Evolutionary conservation across 1,140 invertebrate species (phyloP), one percentile per base, ranked within the genome.

Genomic region (Drosophila novamexicana): DNA sequence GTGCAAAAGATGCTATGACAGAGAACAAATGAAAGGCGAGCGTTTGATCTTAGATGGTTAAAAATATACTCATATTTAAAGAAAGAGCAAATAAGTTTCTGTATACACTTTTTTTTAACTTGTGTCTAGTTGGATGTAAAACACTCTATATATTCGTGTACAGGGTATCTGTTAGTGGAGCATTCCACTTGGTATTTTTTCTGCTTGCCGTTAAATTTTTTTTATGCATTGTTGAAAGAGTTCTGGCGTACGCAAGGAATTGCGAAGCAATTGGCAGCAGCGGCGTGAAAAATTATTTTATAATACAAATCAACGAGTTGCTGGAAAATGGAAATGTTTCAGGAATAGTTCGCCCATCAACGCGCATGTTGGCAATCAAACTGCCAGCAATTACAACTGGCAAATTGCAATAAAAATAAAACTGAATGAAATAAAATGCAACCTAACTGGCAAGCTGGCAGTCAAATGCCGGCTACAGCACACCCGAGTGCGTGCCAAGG

Each of bases 211-310:
- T 45, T 54, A 52, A 44, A 59, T 69, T 76, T 67, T 63, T 29
- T 67, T 76, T 73, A 72, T 67, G 69, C 39, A 52, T 58, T 53
- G 57, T 47, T 37, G 14, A 32, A 42, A 6, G 64, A 9, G 40
- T 22, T n/a, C n/a, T 32, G 56, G 16, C 2, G 14, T 7, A 49
- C 6, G 18, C 14, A 16, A 54, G 29, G 22, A 5, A 54, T 32
- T 22, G 63, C 49, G 36, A 54, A 56, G n/a, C n/a, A n/a, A n/a
- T 47, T 72, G 56, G 57, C 44, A 22, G 47, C 47, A 47, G 63
- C 44, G 72, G 74, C 54, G 61, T 77, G 75, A 77, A 75, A 77
- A 80, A 77, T 80, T 56, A 75, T 80, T 80, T 77, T 77, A 80
- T 77, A 80, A 77, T 75, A 80, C 69, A 77, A 72, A 79, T 79